Conservation (phyloP, 2,888 invertebrate species). For the Spilosoma lubricipeda region DNA sequence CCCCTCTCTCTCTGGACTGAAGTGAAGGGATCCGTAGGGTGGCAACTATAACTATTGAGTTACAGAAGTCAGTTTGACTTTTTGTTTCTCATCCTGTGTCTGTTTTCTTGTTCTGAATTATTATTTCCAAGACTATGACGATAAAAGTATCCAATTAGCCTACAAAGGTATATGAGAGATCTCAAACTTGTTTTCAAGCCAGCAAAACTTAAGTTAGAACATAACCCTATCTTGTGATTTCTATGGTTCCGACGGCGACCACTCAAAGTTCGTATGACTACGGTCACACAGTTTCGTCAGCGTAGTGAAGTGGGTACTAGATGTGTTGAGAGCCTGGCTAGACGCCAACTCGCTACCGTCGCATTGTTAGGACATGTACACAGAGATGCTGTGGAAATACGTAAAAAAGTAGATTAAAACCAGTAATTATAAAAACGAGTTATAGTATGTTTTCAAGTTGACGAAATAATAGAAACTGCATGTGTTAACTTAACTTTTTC, state of each 20-base stretch:
- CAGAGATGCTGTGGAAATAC: slow-evolving; percentile 12
- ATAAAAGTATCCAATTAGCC: not conserved
- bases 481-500: no score
- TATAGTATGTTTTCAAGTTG: no score
- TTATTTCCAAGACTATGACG: not conserved
- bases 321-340: slow-evolving; percentile 70
- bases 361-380: slow-evolving; percentile 46
- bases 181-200: not conserved
- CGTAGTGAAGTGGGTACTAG: slow-evolving; percentile 69
- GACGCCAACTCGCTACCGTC: slow-evolving; percentile 58
- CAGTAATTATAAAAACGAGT: no score
- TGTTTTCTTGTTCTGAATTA: no score
- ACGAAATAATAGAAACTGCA: no score
- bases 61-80: no score
- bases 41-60: no score
- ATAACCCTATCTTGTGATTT: slow-evolving; percentile 43
- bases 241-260: slow-evolving; percentile 43
- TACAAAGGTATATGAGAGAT: not conserved
- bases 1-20: no score
- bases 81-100: no score
- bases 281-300: slow-evolving; percentile 54
- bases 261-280: slow-evolving; percentile 54
- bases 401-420: not conserved
- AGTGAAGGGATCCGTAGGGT: no score
- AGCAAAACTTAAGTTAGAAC: slow-evolving; percentile 15